Base-by-base conservation (phyloP, 2,888 invertebrate species). In the Ectobius pallidus region DNA sequence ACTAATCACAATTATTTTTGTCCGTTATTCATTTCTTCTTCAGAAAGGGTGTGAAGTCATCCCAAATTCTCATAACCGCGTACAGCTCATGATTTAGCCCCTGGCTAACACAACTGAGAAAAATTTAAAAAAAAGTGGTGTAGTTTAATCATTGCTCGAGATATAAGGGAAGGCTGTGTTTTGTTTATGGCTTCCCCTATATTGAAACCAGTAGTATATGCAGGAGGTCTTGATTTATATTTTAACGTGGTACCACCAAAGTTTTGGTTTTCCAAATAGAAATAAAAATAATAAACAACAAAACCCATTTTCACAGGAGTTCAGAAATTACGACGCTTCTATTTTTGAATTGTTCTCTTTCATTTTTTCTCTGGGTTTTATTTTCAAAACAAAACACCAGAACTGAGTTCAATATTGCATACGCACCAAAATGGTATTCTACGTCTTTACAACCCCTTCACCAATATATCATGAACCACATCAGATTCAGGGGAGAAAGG, bases 391-490 rank as follows among this genome's bases (percentile, higher is more conserved):
- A 27, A 16, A 30, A n/a, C 58, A 25, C 30, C 27, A 4, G 58
- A 58, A 22, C 27, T 25, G 44, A 27, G 46, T 22, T 65, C 27
- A 46, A 65, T 44, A 65, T 65, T 65, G 65, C 46, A 46, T 65
- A 65, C 42, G 44, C 27, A 42, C 44, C 39, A 27, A 65, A 69
- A 69, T 69, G 55, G 69, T 25, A 49, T 58, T 61, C 22, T 70
- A 61, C 70, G 42, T 70, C 70, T 61, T 70, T 22, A 39, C 42
- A 34, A 58, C 42, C 70, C 52, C 58, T 30, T 30, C 16, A 20
- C 25, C 70, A 55, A 61, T 70, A 70, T 44, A 70, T 70, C 70
- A 70, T 46, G 27, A 9, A 46, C 25, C 65, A 65, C 70, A 55
- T 69, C 69, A 49, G 69, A 20, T 52, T 69, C 52, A 61, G 39